Base-by-base conservation (phyloP, 2,888 invertebrate species). In the Metalampra italica region DNA sequence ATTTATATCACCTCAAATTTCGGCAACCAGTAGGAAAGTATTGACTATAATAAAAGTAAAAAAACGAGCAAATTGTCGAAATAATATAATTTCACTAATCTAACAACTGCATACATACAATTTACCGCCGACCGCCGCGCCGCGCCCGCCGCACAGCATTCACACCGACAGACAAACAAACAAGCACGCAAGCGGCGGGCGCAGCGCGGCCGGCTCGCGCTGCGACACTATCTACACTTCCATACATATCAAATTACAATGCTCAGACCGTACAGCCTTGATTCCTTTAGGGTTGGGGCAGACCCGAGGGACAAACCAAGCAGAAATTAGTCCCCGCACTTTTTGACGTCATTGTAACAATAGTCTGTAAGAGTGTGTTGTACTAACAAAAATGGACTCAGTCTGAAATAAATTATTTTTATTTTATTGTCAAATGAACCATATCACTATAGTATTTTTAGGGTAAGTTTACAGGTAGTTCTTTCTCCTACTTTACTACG, bases 1-100 rank as follows among this genome's bases (percentile, higher is more conserved):
- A n/a, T n/a, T n/a, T n/a, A n/a, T n/a, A n/a, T n/a, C n/a, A n/a
- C n/a, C n/a, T n/a, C n/a, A n/a, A n/a, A n/a, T n/a, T n/a, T n/a
- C n/a, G n/a, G n/a, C n/a, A n/a, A n/a, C n/a, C n/a, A 34, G 7
- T 34, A 11, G 11, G 11, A 34, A 34, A 7, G 9, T 37, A 2
- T 12, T 12, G 7, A 2, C 11, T 37, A 14, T n/a, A 0, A 45
- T n/a, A n/a, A n/a, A n/a, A n/a, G n/a, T n/a, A 52, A 41, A 46
- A 57, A 60, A 57, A 55, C 59, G 57, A 54, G 38, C 36, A 39
- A 11, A 41, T 58, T 60, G 52, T 58, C 55, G 52, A 62, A 66
- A 63, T 62, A 64, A 68, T 71, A 66, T 71, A 68, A 22, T 66
- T 71, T 56, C 54, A 62, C 68, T 67, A 68, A 57, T 54, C 71